Percentiles rank a stretch among this genome's conserved stretches.
Evolutionary conservation across 2,888 invertebrate genomes (phyloP).

Genomic region (Liposcelis brunnea): DNA sequence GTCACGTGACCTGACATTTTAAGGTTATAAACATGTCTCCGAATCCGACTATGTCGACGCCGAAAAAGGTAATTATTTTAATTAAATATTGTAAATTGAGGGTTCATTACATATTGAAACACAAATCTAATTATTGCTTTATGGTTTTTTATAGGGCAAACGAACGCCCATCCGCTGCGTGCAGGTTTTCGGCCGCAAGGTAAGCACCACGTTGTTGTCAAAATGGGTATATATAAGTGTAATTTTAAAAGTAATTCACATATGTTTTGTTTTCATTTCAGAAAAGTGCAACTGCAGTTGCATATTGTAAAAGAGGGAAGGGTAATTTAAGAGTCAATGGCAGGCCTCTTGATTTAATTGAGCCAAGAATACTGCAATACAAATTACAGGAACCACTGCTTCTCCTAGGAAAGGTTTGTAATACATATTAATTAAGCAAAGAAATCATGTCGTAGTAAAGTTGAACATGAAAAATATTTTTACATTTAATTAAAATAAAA

Average conservation of each 20-base stretch:
- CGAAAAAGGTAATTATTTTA: no score
- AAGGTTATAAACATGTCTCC: no score
- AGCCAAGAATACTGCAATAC: conserved; percentile 89
- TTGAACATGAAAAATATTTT: no score
- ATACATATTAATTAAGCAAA: no score
- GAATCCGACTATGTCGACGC: no score
- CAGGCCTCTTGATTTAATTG: conserved; percentile 85
- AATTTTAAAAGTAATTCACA: background rate
- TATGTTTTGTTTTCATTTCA: conserved; percentile 28
- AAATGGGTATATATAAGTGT: no score
- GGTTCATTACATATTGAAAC: no score
- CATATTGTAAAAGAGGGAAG: conserved; percentile 92
- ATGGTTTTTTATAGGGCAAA: conserved; percentile 40
- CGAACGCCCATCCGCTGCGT: conserved; percentile 83
- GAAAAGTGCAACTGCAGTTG: conserved; percentile 99
- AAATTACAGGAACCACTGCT: conserved; percentile 87
- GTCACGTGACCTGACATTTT: no score
- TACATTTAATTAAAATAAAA: no score
- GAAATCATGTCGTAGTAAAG: no score
- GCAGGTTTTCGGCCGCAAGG: conserved; percentile 95
- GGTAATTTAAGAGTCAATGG: conserved; percentile 94
- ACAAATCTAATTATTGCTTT: no score
- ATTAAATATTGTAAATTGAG: no score
- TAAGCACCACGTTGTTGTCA: conserved; percentile 30
- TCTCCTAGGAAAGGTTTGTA: conserved; percentile 68